A percentile compares a stretch with the other conserved stretches of the same genome.
Evolutionary conservation across 2,888 invertebrate species (phyloP).

Genomic region (Hetaerina titia): DNA sequence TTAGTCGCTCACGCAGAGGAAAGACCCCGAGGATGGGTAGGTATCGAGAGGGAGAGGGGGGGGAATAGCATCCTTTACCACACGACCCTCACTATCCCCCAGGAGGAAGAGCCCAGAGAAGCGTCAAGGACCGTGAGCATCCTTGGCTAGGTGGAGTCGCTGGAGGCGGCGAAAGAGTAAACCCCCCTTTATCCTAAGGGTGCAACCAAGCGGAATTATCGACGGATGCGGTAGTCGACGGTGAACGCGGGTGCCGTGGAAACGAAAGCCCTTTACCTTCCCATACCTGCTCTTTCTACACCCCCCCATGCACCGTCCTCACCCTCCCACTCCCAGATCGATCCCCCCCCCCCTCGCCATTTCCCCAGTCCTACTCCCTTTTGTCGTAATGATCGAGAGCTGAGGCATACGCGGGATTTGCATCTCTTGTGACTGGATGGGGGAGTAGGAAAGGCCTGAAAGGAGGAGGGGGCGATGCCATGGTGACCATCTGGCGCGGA

Average conservation of each 20-base stretch:
- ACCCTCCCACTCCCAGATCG: neutral
- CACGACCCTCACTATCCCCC: neutral
- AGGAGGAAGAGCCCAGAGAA: neutral
- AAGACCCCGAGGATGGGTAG: neutral
- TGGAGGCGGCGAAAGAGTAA: neutral
- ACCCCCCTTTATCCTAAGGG: neutral
- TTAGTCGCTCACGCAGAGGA: neutral
- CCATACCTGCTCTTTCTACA: neutral
- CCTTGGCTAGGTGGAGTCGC: neutral
- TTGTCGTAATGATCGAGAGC: slow-evolving; percentile 37
- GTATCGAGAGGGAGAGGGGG: neutral
- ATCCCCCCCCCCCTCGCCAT: neutral
- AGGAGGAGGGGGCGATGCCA: neutral
- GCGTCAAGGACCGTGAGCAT: neutral
- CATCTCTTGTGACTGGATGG: slow-evolving; percentile 13
- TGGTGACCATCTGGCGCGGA: slow-evolving; percentile 56
- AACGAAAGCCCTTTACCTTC: neutral
- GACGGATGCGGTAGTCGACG: neutral
- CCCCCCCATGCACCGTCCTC: neutral
- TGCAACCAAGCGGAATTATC: neutral
- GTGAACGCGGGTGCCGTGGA: neutral
- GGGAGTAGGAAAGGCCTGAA: neutral
- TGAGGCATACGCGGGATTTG: slow-evolving; percentile 46
- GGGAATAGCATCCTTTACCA: neutral
- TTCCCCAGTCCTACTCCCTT: neutral